Evolutionary conservation across 2,888 invertebrate genomes (phyloP), one percentile per base, ranked within the genome.

Genomic region (Philhelius pedissequus): DNA sequence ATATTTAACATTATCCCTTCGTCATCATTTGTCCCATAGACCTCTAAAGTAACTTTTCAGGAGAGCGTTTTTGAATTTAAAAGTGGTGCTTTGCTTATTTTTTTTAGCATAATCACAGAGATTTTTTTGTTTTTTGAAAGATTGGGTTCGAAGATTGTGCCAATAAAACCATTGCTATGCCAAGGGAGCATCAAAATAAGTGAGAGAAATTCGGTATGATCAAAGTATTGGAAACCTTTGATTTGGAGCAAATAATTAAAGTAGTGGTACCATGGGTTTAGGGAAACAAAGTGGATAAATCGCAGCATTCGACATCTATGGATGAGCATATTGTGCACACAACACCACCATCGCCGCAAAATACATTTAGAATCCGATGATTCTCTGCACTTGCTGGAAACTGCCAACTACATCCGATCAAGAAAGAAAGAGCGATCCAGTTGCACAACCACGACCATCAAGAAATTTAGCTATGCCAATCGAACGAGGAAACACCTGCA

Each of bases 301-400:
- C 43, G 0, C 7, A 27, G 2, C 70, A 68, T 27, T 52, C 70
- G 0, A 75, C 75, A n/a, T 25, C 22, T 3, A 13, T 58, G 18
- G 68, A 75, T 13, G 68, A 40, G 6, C 60, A 82, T 5, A 62
- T 77, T 1, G n/a, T 84, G 8, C 84, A 84, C 18, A 70, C 48
- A 80, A 18, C 74, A 84, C 15, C 64, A 64, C 11, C 64, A 64
- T 22, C 64, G 64, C 0, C 66, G n/a, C n/a, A n/a, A 71, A 4
- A 18, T 75, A 6, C 64, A 80, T 4, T 8, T 68, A 4, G 58
- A 38, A 8, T 84, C 84, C 4, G 84, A 84, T 32, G 87, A 87
- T 25, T 91, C 91, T 0, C 56, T 91, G 69, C 89, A 90, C 30
- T 90, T 91, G 0, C 84, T 89, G 6, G 91, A 91, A 40, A 90